Percentiles rank a stretch among this genome's conserved stretches.
These are phyloP conservation scores for Halichoerus grypus DNA, from an alignment of 2,113 vertebrate genomes.

Conservation along the genomic window DNA sequence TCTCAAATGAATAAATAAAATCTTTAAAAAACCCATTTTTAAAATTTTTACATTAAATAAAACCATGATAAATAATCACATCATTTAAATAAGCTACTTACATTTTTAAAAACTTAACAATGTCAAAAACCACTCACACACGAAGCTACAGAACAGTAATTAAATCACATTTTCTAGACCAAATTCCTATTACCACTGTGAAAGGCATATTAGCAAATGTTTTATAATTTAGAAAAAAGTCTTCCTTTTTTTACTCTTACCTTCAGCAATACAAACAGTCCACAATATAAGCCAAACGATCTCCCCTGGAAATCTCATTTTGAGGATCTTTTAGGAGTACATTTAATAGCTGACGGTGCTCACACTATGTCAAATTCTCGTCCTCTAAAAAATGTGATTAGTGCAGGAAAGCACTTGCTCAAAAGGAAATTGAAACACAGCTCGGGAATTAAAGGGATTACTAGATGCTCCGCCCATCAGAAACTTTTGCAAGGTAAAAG, in stretches of 20 bases:
- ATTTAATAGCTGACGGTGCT: not conserved
- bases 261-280: constrained; percentile 61
- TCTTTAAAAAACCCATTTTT: not conserved
- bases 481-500: constrained; percentile 24
- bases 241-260: not conserved
- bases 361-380: not conserved
- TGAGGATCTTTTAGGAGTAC: not conserved
- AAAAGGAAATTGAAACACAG: constrained; percentile 52
- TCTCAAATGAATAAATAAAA: no score
- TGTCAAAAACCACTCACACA: not conserved
- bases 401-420: not conserved
- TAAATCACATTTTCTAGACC: not conserved
- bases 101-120: not conserved
- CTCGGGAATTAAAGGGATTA: not conserved
- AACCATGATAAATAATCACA: not conserved
- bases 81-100: not conserved
- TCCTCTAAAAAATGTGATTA: not conserved
- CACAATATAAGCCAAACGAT: constrained; percentile 62
- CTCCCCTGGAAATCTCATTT: constrained; percentile 31
- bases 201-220: not conserved
- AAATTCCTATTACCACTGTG: not conserved
- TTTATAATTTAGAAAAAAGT: not conserved
- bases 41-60: not conserved
- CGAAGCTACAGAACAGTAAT: not conserved
- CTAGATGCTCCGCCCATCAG: constrained; percentile 66